Conservation (phyloP, 1,140 invertebrate genomes). For the Alviniconcha marisindica region DNA sequence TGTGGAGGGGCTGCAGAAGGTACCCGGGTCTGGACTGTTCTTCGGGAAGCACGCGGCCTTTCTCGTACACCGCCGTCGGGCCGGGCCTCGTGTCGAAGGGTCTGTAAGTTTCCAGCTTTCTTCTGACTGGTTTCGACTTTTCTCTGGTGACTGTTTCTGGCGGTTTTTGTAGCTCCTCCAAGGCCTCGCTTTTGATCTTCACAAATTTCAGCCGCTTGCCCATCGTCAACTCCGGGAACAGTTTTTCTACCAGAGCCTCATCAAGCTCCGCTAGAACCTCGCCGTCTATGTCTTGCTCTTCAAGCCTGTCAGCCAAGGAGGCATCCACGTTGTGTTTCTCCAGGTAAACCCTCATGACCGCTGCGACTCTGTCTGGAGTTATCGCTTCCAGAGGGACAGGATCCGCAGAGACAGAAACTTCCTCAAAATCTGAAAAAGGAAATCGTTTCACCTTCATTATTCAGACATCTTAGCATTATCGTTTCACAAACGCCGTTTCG, state of each 20-base stretch:
- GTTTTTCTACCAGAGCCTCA: neutral
- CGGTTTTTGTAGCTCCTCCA: slow-evolving; percentile 23
- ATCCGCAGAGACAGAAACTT: neutral
- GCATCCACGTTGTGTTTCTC: slow-evolving; percentile 6
- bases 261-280: neutral
- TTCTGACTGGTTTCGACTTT: neutral
- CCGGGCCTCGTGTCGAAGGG: slow-evolving; percentile 9
- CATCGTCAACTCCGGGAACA: slow-evolving; percentile 18
- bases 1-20: slow-evolving; percentile 12
- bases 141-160: neutral
- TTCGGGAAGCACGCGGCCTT: slow-evolving; percentile 25
- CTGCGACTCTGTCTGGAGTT: slow-evolving; percentile 9
- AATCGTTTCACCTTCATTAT: too few relatives aligned
- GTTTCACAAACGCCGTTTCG: too few relatives aligned
- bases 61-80: slow-evolving; percentile 18
- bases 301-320: neutral
- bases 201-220: slow-evolving; percentile 25
- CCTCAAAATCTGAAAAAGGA: neutral
- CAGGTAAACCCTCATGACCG: slow-evolving; percentile 15
- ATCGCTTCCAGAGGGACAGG: slow-evolving; percentile 11
- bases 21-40: slow-evolving; percentile 34
- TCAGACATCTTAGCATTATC: too few relatives aligned
- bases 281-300: slow-evolving; percentile 31
- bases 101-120: slow-evolving; percentile 32
- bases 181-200: neutral